phyloP scores from a whole-genome alignment of 2,113 vertebrate species.

The Nibea coibor region DNA sequence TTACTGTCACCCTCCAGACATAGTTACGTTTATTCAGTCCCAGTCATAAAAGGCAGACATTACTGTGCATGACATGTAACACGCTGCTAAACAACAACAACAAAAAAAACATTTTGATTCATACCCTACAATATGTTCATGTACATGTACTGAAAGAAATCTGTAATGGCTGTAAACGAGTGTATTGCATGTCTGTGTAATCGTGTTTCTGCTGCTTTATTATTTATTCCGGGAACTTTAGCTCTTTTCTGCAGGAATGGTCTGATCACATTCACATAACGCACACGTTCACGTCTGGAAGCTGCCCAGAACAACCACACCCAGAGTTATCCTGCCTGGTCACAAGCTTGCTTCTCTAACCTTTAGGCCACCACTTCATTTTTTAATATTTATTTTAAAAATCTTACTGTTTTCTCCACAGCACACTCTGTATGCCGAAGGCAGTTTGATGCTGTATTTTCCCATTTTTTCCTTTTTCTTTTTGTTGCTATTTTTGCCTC shows the following conservation, averaged over 20 bases:
- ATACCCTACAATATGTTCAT: neutral
- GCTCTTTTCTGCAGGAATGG: too few relatives aligned
- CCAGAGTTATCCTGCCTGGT: too few relatives aligned
- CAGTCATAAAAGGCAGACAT: neutral
- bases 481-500: neutral
- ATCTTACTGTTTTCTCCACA: neutral
- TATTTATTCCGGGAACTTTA: neutral
- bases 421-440: neutral
- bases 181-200: neutral
- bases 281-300: too few relatives aligned
- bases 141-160: neutral
- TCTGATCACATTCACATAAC: too few relatives aligned
- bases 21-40: neutral
- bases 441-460: slow-evolving; percentile 8
- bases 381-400: neutral
- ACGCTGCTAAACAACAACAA: neutral
- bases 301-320: too few relatives aligned
- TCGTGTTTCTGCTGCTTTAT: neutral
- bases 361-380: too few relatives aligned
- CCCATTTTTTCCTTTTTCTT: neutral
- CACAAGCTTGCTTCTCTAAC: too few relatives aligned
- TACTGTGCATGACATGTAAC: slow-evolving; percentile 2
- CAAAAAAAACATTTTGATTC: neutral
- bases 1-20: slow-evolving; percentile 10
- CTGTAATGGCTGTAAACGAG: neutral